Evolutionary conservation across 1,140 invertebrate species (phyloP).

Genomic region (Hestina assimilis): DNA sequence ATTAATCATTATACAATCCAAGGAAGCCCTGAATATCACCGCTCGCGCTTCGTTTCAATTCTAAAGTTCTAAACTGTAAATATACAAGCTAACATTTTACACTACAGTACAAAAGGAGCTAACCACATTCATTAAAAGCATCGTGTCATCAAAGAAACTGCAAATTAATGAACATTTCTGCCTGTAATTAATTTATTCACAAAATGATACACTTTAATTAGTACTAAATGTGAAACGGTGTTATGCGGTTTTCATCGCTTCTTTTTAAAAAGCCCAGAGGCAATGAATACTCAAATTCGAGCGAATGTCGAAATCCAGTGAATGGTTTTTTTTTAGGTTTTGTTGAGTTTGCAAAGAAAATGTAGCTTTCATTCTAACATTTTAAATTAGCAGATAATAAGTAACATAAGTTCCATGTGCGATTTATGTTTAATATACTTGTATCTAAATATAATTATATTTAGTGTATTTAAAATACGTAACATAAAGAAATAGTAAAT

Average conservation of each 20-base stretch:
- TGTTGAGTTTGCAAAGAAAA: background rate
- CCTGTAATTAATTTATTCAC: slow-evolving; percentile 9
- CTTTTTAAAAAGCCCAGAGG: background rate
- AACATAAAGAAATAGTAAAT: no score
- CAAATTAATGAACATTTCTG: slow-evolving; percentile 11
- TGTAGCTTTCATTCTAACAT: background rate
- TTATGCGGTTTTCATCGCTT: background rate
- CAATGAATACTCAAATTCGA: background rate
- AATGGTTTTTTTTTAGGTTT: background rate
- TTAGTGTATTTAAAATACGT: no score
- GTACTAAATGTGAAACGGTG: background rate
- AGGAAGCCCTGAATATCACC: no score
- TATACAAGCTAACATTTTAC: no score
- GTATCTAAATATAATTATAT: no score
- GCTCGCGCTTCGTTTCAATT: no score
- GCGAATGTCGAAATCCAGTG: background rate
- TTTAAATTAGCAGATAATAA: no score
- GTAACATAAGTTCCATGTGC: no score
- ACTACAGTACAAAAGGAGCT: no score
- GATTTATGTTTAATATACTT: no score
- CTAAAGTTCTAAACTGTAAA: no score
- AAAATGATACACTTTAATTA: slow-evolving; percentile 8
- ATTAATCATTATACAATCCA: no score
- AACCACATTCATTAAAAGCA: background rate
- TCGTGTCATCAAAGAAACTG: slow-evolving; percentile 1